Percentiles rank a stretch among this genome's conserved stretches.
Evolutionary conservation across 2,888 invertebrate genomes (phyloP).

Genomic region (Protonemura montana): DNA sequence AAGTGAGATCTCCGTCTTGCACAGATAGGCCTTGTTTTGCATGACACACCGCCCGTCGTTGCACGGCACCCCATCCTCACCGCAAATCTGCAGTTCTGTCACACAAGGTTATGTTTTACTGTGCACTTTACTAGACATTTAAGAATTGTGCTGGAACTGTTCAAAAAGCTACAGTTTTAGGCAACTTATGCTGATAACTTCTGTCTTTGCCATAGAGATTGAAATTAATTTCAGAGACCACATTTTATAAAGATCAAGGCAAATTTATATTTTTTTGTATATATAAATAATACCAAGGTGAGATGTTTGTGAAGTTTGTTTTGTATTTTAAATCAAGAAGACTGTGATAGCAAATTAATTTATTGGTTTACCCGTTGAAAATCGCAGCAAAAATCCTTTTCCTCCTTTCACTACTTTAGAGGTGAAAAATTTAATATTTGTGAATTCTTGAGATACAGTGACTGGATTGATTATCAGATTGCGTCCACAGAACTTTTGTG

Average conservation of each 20-base stretch:
- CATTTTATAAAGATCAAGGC: no score
- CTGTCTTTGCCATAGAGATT: no score
- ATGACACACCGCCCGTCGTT: conserved; percentile 21
- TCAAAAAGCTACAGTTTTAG: no score
- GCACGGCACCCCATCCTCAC: conserved; percentile 23
- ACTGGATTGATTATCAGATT: conserved; percentile 45
- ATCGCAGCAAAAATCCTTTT: conserved; percentile 51
- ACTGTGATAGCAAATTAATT: no score
- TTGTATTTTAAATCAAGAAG: no score
- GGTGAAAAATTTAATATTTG: conserved; percentile 51
- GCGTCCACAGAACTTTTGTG: conserved; percentile 48
- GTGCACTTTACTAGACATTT: no score
- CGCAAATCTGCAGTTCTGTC: neutral
- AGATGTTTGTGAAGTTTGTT: no score
- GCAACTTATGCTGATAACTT: no score
- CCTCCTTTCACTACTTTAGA: conserved; percentile 48
- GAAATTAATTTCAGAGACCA: no score
- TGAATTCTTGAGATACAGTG: conserved; percentile 44
- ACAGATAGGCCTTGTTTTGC: neutral
- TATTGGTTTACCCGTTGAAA: neutral
- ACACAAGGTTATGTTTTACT: neutral
- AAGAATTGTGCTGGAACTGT: no score
- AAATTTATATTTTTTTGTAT: no score
- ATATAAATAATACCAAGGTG: no score
- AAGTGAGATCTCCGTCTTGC: neutral